Evolutionary conservation across 2,113 vertebrate species (phyloP).

Genomic region (Onychostoma macrolepis): DNA sequence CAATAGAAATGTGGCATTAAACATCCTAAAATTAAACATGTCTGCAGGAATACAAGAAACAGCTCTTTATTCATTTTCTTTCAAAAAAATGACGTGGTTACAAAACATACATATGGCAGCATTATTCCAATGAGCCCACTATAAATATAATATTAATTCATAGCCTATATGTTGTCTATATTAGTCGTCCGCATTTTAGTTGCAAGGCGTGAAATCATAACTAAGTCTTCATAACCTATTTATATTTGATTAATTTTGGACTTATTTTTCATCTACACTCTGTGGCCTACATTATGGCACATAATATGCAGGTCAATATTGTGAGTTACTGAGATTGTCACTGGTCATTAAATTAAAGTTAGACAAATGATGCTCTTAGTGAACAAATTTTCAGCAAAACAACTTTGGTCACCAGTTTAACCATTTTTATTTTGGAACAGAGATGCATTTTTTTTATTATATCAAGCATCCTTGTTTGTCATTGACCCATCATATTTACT

Average conservation of each 20-base stretch:
- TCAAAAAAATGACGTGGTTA: background rate
- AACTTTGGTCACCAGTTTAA: background rate
- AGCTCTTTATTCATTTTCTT: background rate
- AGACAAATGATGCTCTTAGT: constrained; percentile 3
- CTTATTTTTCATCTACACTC: constrained; percentile 9
- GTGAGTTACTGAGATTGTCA: constrained; percentile 13
- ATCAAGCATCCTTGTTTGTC: background rate
- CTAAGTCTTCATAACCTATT: constrained; percentile 10
- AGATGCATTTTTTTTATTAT: background rate
- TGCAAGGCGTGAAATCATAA: background rate
- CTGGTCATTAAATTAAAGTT: constrained; percentile 24
- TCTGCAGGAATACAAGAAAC: background rate
- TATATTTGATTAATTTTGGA: constrained; percentile 16
- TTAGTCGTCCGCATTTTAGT: background rate
- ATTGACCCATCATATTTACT: background rate
- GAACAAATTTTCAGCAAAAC: background rate
- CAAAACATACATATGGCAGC: background rate
- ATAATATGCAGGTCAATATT: constrained; percentile 6
- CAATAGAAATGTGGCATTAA: constrained; percentile 16
- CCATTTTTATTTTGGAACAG: background rate
- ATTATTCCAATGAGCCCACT: background rate
- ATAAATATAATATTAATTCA: background rate
- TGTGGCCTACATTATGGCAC: constrained; percentile 21
- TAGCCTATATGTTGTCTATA: background rate
- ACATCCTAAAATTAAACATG: constrained; percentile 26